Base-by-base conservation (phyloP, 2,113 vertebrate genomes). In the Gavialis gangeticus region DNA sequence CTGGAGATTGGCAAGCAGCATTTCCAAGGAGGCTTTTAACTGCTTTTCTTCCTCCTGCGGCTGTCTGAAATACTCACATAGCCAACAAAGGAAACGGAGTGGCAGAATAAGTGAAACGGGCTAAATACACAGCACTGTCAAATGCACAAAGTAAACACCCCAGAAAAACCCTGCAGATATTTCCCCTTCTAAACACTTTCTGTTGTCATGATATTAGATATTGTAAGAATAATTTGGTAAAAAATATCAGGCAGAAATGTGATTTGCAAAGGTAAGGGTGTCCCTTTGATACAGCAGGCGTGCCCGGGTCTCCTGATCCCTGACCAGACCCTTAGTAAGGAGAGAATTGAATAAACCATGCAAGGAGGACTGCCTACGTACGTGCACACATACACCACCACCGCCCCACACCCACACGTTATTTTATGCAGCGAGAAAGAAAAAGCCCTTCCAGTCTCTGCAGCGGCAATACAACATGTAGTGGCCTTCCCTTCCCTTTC, bases 391-490 rank as follows among this genome's bases (percentile, higher is more conserved):
- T 16, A 58, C 28, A 55, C 3, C 15, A 10, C 12, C 16, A 60
- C 1, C 21, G 12, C 37, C 3, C n/a, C 19, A 17, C 21, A 69
- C 14, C 24, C 12, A 46, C 22, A 15, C 21, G 22, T 10, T 18
- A 80, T 25, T 12, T 9, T 19, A 8, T 10, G 71, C 15, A 58
- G 25, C 9, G 46, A 46, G 46, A 46, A 46, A 46, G 7, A 16
- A 37, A 27, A 79, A 76, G 21, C 3, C 80, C 57, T 77, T 59
- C 3, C 73, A 37, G 67, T 34, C 63, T 85, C 77, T 84, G 79
- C 55, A 10, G 3, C 27, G 82, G 30, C 17, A 60, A 16, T 0
- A 0, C 11, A 75, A 77, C 77, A 73, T 16, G 4, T 87, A 55
- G 87, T 3, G n/a, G 58, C 67, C 0, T 0, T 78, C 75, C 46